Conservation (phyloP, 2,113 vertebrate genomes). For the Muntiacus reevesi region DNA sequence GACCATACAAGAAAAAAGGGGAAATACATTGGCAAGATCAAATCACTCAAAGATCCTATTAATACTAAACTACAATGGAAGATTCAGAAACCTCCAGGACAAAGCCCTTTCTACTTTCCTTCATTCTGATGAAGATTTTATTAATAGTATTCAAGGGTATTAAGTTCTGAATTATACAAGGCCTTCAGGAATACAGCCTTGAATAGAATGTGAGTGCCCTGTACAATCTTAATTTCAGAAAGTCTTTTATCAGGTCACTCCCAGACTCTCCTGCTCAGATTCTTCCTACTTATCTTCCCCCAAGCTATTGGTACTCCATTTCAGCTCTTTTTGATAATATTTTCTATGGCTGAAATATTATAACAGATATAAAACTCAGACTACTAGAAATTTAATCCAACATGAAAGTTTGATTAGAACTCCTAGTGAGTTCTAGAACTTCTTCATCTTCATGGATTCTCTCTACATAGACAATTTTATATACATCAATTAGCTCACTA, state of each 20-base stretch:
- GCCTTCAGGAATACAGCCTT: neutral
- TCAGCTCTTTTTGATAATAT: neutral
- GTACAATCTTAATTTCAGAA: neutral
- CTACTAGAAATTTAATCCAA: neutral
- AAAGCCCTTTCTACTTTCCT: neutral
- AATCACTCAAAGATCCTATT: neutral
- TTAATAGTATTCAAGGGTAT: neutral
- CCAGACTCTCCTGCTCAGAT: neutral
- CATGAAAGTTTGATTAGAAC: neutral
- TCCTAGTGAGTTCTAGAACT: neutral
- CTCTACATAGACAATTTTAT: neutral
- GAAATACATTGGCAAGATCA: neutral
- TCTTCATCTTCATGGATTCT: neutral
- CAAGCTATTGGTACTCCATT: neutral
- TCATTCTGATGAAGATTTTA: neutral
- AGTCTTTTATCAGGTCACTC: neutral
- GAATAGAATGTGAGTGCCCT: neutral
- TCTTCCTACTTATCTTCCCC: neutral
- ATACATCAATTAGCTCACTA: neutral
- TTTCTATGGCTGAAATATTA: neutral
- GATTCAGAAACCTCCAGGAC: neutral
- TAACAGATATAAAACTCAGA: constrained; percentile 3
- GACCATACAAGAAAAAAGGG: neutral
- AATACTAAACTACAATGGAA: neutral
- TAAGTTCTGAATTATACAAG: neutral